Evolutionary conservation across 1,140 invertebrate species (phyloP).

Genomic region (Drosophila ohnishii): DNA sequence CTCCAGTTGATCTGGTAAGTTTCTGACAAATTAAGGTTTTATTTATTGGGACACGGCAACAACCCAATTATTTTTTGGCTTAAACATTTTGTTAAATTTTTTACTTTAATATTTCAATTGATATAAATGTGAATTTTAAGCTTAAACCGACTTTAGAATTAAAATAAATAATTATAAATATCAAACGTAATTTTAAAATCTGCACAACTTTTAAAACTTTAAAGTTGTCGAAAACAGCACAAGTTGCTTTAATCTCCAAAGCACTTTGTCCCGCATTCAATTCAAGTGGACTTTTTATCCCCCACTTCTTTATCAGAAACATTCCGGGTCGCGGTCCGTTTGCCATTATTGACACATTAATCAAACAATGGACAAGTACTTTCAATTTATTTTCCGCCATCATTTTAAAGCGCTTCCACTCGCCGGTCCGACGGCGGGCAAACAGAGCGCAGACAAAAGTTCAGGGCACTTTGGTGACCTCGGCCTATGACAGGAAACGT

Average conservation of each 20-base stretch:
- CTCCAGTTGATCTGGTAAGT: no score
- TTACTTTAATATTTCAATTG: no score
- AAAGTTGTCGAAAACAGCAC: background rate
- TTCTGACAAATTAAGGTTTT: background rate
- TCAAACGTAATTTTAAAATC: background rate
- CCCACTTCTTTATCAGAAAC: constrained; percentile 25
- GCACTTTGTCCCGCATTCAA: constrained; percentile 32
- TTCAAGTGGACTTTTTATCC: constrained; percentile 13
- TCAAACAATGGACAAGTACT: constrained; percentile 79
- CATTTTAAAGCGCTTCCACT: constrained; percentile 61
- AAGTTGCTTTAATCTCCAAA: constrained; percentile 15
- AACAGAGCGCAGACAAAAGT: constrained; percentile 47
- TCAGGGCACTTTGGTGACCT: constrained; percentile 40
- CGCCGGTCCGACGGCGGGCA: constrained; percentile 20
- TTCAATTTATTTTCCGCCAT: constrained; percentile 73
- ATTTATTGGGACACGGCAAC: background rate
- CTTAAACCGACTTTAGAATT: no score
- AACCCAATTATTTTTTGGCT: no score
- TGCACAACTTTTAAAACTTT: background rate
- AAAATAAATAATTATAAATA: background rate
- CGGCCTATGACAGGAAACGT: constrained; percentile 22
- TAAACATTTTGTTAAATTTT: no score
- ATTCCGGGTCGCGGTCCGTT: constrained; percentile 36
- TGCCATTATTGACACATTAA: constrained; percentile 79
- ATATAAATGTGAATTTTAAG: no score